Conservation (phyloP, 1,140 invertebrate genomes). For the Rhopalosiphum padi region DNA sequence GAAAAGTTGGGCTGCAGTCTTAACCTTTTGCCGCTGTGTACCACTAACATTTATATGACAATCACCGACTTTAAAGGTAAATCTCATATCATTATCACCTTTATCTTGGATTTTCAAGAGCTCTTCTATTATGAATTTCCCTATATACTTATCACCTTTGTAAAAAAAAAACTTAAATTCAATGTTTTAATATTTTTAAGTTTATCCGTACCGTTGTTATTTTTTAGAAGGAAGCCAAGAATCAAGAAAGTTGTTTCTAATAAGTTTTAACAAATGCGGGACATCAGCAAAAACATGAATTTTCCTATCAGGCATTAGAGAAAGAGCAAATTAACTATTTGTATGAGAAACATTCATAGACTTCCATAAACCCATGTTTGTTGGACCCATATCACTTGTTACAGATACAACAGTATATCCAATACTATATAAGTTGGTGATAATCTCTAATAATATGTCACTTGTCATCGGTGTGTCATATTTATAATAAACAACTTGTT, state of each 20-base stretch:
- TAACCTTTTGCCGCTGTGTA: neutral
- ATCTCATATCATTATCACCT: neutral
- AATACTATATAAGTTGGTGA: too few species aligned
- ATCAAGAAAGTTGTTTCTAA: neutral
- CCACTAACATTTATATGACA: slow-evolving; percentile 20
- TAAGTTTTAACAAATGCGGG: too few species aligned
- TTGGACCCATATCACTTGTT: too few species aligned
- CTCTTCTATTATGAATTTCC: neutral
- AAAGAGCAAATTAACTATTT: too few species aligned
- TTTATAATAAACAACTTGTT: too few species aligned
- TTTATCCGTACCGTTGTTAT: neutral
- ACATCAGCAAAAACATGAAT: too few species aligned
- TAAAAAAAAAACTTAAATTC: neutral
- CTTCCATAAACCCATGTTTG: too few species aligned
- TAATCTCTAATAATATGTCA: too few species aligned
- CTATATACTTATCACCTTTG: neutral
- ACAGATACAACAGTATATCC: too few species aligned
- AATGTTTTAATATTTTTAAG: neutral
- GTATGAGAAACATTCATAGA: too few species aligned
- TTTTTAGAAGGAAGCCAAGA: neutral
- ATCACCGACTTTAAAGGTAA: neutral
- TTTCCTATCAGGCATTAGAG: too few species aligned
- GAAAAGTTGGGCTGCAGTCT: neutral
- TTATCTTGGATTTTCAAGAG: neutral
- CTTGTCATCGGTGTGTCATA: too few species aligned